Base-by-base conservation (phyloP, 2,113 vertebrate species). In the Microcebus tavaratra region DNA sequence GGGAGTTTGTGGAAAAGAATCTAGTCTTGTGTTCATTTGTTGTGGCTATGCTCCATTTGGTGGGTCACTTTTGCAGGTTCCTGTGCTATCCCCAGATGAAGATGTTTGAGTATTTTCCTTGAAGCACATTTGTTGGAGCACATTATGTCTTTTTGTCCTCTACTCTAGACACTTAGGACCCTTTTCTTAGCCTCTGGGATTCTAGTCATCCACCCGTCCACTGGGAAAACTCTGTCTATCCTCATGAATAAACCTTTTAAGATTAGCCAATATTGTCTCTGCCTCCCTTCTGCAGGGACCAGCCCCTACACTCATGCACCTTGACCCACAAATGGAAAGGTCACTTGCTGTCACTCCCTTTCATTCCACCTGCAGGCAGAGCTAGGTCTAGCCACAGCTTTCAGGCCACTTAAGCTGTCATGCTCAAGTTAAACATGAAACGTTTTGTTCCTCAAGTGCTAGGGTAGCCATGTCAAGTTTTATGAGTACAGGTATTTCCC, bases 351-450 rank as follows among this genome's bases (percentile, higher is more conserved):
- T 11, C 8, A 76, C 1, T 59, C 89, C 7, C 14, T 73, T 92
- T 78, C 42, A 6, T 4, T 57, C 25, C 27, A 23, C 23, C 13
- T 68, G 6, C 1, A n/a, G 21, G 4, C 31, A 55, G 17, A 96
- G 25, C 31, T 29, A 63, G 13, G 36, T 50, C 8, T 21, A 29
- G 11, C 29, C n/a, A 75, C 10, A 93, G 29, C 8, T 72, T 65
- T 65, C 67, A 87, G 67, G 15, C 21, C 27, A 21, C 73, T 68
- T 61, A 86, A 55, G 2, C 17, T 17, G 48, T 76, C 3, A 53
- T 15, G 89, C 50, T 85, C 92, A 39, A 92, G 8, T 65, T 53
- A 88, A 85, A 78, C 39, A 48, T 39, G 18, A 88, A 81, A 45
- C 0, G 0, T 3, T 59, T 53, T 82, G 27, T 10, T 89, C 5